These are phyloP conservation scores for Isaurus tuberculatus DNA, from an alignment of 92 coral and sea anemone species.

Conservation along the genomic window DNA sequence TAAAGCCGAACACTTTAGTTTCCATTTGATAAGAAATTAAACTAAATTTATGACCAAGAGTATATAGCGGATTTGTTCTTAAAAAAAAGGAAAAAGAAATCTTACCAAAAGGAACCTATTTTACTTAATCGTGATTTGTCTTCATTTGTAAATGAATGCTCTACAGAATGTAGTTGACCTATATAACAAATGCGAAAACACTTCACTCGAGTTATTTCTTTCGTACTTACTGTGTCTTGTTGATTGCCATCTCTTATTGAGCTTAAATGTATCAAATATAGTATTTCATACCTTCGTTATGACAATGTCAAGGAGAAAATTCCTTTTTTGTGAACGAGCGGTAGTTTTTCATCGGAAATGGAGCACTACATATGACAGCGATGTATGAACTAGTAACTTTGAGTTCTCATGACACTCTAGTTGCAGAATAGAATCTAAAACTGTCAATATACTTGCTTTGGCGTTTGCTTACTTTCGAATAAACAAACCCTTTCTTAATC, in stretches of 20 bases:
- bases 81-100: no score
- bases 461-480: conserved; percentile 11
- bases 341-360: neutral
- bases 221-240: neutral
- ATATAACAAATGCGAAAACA: no score
- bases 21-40: no score
- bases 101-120: no score
- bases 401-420: neutral
- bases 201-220: neutral
- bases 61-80: no score
- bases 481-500: conserved; percentile 12
- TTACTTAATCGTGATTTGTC: no score
- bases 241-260: neutral
- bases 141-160: no score
- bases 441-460: conserved; percentile 23
- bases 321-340: neutral
- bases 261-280: neutral
- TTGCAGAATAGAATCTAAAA: conserved; percentile 15
- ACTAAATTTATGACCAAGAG: no score
- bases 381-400: neutral
- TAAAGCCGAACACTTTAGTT: no score
- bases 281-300: conserved; percentile 1
- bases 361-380: neutral
- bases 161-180: no score
- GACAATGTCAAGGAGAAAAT: neutral